phyloP scores from a whole-genome alignment of 1,140 invertebrate genomes.

The Lasioglossum baleicum region DNA sequence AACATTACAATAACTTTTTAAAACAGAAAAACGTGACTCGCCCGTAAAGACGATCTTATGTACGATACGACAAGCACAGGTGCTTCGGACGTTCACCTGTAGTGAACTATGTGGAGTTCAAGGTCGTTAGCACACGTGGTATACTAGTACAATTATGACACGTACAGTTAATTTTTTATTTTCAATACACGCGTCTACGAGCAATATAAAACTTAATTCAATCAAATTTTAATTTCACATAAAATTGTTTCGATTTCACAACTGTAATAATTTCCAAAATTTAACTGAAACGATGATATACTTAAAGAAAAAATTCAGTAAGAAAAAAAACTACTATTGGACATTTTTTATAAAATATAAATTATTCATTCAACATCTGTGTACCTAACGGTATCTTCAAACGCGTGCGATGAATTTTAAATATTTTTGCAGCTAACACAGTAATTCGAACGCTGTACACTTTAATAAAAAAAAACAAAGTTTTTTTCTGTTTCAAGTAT shows the following conservation, averaged over 20 bases:
- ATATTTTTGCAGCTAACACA: background rate
- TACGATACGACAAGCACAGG: slow-evolving; percentile 29
- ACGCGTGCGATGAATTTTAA: background rate
- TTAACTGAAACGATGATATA: background rate
- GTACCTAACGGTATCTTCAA: slow-evolving; percentile 23
- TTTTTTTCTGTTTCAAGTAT: background rate
- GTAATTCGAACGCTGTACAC: background rate
- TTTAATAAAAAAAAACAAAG: background rate
- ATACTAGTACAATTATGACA: slow-evolving; percentile 10
- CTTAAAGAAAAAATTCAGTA: background rate
- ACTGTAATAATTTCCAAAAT: background rate
- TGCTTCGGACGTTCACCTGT: slow-evolving; percentile 63
- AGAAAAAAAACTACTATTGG: background rate
- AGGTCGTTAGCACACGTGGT: slow-evolving; percentile 56
- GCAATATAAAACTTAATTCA: background rate
- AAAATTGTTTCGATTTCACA: background rate
- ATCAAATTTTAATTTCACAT: background rate
- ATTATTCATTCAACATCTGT: background rate
- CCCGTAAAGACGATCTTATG: background rate
- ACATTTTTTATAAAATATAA: background rate
- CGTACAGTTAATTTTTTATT: background rate
- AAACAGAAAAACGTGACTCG: background rate
- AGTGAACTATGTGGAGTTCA: slow-evolving; percentile 59
- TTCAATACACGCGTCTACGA: background rate
- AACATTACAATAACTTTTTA: background rate